Evolutionary conservation across 1,140 invertebrate genomes (phyloP).

Genomic region (Camponotus floridanus): DNA sequence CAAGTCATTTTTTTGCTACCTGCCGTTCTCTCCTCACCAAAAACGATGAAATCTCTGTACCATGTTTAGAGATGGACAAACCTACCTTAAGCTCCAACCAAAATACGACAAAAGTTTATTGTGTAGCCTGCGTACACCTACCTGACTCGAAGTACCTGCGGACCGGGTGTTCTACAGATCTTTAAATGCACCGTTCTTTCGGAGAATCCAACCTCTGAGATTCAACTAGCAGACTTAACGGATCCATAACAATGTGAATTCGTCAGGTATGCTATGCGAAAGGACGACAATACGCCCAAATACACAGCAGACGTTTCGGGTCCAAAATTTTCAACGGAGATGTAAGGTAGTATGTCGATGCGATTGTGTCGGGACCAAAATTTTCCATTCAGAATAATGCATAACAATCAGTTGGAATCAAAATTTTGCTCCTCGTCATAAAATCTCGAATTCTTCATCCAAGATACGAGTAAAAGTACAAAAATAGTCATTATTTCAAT

Average conservation of each 20-base stretch:
- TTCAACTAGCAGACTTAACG: slow-evolving; percentile 8
- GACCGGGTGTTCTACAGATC: background rate
- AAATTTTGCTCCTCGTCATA: too few species aligned
- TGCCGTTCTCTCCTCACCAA: background rate
- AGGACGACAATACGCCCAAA: background rate
- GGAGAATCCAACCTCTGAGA: background rate
- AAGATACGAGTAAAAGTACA: too few species aligned
- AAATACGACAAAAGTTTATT: background rate
- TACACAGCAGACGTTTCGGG: background rate
- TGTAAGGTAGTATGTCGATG: background rate
- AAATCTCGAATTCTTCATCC: too few species aligned
- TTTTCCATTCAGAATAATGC: background rate
- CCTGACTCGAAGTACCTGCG: slow-evolving; percentile 21
- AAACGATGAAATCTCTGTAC: background rate
- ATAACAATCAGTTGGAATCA: background rate
- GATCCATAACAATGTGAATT: slow-evolving; percentile 24
- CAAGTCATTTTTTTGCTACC: slow-evolving; percentile 10
- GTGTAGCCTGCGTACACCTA: background rate
- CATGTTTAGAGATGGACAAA: background rate
- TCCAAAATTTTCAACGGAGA: background rate
- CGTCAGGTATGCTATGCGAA: background rate
- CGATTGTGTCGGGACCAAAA: background rate
- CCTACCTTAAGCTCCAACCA: background rate
- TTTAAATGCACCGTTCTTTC: slow-evolving; percentile 10
- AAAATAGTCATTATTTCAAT: too few species aligned